Evolutionary conservation across 2,113 vertebrate genomes (phyloP).

Genomic region (Mastomys natalensis): DNA sequence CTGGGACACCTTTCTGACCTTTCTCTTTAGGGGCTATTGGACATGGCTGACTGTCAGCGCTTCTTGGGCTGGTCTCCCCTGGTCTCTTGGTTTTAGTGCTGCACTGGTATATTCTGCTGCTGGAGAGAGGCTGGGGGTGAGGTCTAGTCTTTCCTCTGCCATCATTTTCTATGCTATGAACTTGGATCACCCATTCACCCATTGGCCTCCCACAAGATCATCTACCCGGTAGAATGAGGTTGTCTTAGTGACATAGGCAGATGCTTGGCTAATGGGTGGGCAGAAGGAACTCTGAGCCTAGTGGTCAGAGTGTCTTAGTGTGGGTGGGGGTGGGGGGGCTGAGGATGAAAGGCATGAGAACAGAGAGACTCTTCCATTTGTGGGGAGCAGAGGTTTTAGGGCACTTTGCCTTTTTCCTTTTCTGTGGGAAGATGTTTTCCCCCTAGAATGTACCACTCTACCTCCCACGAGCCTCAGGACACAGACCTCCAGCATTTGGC

Average conservation of each 20-base stretch:
- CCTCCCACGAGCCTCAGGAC: not conserved
- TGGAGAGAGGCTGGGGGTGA: not conserved
- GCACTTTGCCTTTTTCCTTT: not conserved
- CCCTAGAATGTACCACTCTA: conserved; percentile 63
- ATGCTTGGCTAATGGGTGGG: not conserved
- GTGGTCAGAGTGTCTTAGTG: not conserved
- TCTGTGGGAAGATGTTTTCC: not conserved
- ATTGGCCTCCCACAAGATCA: not conserved
- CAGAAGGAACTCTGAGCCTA: not conserved
- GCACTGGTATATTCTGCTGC: not conserved
- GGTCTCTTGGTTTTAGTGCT: not conserved
- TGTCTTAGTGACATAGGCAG: not conserved
- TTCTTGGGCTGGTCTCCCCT: not conserved
- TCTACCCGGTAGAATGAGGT: not conserved
- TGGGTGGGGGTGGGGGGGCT: not conserved
- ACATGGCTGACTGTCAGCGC: not conserved
- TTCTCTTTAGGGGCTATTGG: not conserved
- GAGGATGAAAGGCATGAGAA: not conserved
- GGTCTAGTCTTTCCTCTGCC: not conserved
- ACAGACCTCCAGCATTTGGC: conserved; percentile 76
- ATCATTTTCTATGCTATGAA: not conserved
- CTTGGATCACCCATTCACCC: not conserved
- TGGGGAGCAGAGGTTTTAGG: not conserved
- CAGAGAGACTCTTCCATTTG: too few species aligned
- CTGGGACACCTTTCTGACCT: not conserved